phyloP scores from a whole-genome alignment of 2,113 vertebrate genomes.

The Canis aureus region DNA sequence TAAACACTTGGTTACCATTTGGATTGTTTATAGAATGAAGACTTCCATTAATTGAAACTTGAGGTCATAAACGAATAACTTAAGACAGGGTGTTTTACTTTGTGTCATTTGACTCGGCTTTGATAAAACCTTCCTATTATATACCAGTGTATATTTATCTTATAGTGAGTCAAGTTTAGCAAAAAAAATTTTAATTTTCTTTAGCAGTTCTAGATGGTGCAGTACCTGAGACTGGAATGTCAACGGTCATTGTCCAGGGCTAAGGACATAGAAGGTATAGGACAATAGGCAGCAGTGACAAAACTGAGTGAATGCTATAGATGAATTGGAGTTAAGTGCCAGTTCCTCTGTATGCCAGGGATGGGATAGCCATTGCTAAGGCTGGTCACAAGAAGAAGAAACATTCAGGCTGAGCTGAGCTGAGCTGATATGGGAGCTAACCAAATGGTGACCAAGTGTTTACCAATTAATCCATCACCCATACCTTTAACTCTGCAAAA shows the following conservation, averaged over 20 bases:
- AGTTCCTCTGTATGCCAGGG: neutral
- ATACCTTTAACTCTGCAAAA: neutral
- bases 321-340: neutral
- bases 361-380: no score
- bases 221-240: neutral
- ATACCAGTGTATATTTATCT: neutral
- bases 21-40: neutral
- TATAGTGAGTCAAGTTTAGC: neutral
- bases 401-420: neutral
- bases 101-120: neutral
- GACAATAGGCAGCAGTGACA: neutral
- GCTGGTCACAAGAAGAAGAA: no score
- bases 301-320: neutral
- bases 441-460: neutral
- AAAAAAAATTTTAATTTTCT: neutral
- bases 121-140: neutral
- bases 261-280: neutral
- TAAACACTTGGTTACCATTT: neutral
- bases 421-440: neutral
- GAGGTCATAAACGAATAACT: neutral
- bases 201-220: neutral
- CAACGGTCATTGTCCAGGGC: neutral
- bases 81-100: neutral
- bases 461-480: neutral
- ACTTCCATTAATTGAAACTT: neutral